Evolutionary conservation across 2,888 invertebrate genomes (phyloP), one percentile per base, ranked within the genome.

Genomic region (Ganaspis brasiliensis): DNA sequence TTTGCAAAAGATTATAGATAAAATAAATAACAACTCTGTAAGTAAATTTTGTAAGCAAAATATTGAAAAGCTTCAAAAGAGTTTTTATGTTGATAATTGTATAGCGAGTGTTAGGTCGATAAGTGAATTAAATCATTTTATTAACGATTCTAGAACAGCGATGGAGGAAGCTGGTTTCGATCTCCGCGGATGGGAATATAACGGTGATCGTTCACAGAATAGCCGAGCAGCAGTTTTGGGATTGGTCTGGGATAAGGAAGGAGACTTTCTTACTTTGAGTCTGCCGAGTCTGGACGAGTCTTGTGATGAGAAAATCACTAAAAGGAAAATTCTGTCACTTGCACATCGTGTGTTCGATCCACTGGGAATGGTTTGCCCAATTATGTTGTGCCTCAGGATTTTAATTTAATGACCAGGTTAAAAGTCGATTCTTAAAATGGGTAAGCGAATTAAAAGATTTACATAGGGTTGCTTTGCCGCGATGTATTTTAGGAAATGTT

Each of bases 311-410:
- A 26, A 24, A 49, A 16, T 78, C 1, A 78, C 72, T 10, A 76
- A 78, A 21, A 78, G 74, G 1, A 6, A 0, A 0, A 61, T 81
- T 4, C 35, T 79, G 0, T 75, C 77, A 0, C 0, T 10, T 0
- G 52, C 72, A 0, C 76, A 79, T 9, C 63, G 74, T 0, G n/a
- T 81, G 0, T 76, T 76, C 4, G 78, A 81, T 26, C 79, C 74
- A 0, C 0, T 79, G 0, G 67, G 81, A 0, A 31, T 79, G 0
- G 37, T 40, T 1, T 40, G 78, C 1, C 79, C 79, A 0, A 73
- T 76, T 0, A 0, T 70, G 1, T 12, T 81, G 1, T 72, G 37
- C 1, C 72, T 74, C 0, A 49, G 55, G 19, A 14, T 81, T n/a
- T 12, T 79, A 19, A 21, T 81, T 0, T 74, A 74, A 16, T 10